Percentiles rank a stretch among this genome's conserved stretches.
Conservation (phyloP, 2,888 invertebrate species). For the Orchesellides sinensis region DNA sequence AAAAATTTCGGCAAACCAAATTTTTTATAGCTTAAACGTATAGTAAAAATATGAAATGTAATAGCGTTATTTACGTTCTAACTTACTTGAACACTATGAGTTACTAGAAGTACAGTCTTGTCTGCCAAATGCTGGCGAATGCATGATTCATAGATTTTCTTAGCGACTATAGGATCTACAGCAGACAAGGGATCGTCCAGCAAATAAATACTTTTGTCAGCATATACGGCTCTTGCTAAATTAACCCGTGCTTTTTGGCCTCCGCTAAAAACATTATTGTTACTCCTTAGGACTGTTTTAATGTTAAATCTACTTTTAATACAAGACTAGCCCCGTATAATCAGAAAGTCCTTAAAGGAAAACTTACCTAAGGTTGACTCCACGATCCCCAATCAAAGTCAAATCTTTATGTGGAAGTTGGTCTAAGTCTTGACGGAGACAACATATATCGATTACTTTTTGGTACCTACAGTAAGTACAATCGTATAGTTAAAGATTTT, state of each 20-base stretch:
- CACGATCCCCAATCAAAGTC: slow-evolving; percentile 78
- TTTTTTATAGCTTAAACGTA: background rate
- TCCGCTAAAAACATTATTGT: slow-evolving; percentile 75
- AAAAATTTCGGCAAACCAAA: no score
- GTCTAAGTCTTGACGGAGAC: slow-evolving; percentile 77
- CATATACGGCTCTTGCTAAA: slow-evolving; percentile 78
- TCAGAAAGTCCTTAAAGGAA: background rate
- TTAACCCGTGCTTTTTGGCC: slow-evolving; percentile 78
- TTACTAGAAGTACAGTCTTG: slow-evolving; percentile 77
- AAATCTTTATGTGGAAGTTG: slow-evolving; percentile 78
- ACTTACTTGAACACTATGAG: slow-evolving; percentile 76
- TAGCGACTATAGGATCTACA: slow-evolving; percentile 81
- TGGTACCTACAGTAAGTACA: slow-evolving; percentile 76
- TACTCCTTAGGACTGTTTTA: no score
- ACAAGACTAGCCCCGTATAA: no score
- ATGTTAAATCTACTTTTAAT: no score
- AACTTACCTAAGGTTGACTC: slow-evolving; percentile 74
- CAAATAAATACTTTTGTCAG: slow-evolving; percentile 78
- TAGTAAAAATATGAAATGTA: no score
- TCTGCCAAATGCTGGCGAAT: slow-evolving; percentile 76
- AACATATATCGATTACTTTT: slow-evolving; percentile 77
- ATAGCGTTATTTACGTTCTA: no score
- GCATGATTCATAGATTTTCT: slow-evolving; percentile 79
- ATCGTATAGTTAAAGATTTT: background rate
- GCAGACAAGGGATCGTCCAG: slow-evolving; percentile 81